Conservation (phyloP, 2,113 vertebrate genomes). For the Dipodomys ordii region DNA sequence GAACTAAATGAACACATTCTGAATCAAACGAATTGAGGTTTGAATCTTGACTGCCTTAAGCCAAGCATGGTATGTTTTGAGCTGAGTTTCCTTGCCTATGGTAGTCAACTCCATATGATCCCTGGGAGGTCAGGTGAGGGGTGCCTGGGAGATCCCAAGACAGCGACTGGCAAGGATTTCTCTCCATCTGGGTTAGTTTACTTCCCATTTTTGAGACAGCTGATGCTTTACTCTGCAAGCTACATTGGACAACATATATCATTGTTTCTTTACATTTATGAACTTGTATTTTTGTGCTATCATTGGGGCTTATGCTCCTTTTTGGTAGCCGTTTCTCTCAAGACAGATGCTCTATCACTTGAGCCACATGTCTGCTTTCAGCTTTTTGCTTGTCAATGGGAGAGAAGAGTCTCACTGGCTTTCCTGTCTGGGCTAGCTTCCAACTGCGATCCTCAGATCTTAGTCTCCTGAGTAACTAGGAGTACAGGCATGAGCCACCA, state of each 20-base stretch:
- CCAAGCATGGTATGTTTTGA: background rate
- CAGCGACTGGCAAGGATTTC: too few species aligned
- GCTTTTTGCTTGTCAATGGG: too few species aligned
- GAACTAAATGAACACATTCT: conserved; percentile 21
- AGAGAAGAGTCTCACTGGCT: too few species aligned
- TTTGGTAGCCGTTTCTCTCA: too few species aligned
- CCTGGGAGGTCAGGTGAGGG: background rate
- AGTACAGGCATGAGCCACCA: too few species aligned
- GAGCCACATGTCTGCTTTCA: too few species aligned
- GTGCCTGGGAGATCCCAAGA: accelerated
- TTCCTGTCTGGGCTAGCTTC: too few species aligned
- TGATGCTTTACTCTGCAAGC: background rate
- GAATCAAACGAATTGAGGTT: background rate
- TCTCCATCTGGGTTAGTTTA: accelerated
- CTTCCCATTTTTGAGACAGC: background rate
- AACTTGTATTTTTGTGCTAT: background rate
- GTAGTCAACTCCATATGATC: too few species aligned
- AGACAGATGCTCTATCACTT: too few species aligned
- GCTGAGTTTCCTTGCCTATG: background rate
- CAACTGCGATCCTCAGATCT: too few species aligned
- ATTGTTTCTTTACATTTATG: background rate
- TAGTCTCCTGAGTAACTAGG: too few species aligned
- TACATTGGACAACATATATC: background rate
- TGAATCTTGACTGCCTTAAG: background rate
- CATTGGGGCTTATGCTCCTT: too few species aligned